Conservation (phyloP, 2,797 vertebrate genomes). For the Lagorchestes hirsutus region DNA sequence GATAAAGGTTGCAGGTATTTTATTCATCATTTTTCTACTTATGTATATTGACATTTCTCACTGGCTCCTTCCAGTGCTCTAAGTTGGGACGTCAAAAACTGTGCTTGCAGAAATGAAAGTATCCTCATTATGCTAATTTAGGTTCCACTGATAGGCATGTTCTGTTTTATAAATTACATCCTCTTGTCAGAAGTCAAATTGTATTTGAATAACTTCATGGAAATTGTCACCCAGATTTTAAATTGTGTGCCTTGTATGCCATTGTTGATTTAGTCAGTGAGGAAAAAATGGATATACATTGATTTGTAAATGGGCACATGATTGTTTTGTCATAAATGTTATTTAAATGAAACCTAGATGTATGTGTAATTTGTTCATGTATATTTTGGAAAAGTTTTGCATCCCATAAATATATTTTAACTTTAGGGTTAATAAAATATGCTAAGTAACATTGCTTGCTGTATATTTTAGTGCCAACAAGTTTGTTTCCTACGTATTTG, state of each 20-base stretch:
- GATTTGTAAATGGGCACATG: conserved; percentile 89
- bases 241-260: conserved; percentile 90
- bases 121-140: conserved; percentile 97
- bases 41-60: conserved; percentile 91
- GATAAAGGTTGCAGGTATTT: conserved; percentile 89
- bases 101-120: conserved; percentile 93
- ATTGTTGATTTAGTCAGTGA: conserved; percentile 93
- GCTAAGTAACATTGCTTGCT: conserved; percentile 91
- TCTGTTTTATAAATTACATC: conserved; percentile 96
- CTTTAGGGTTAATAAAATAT: conserved; percentile 94
- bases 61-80: conserved; percentile 87
- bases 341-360: conserved; percentile 92
- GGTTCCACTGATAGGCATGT: conserved; percentile 93
- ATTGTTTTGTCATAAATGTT: conserved; percentile 96
- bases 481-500: conserved; percentile 89
- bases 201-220: conserved; percentile 95
- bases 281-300: conserved; percentile 92
- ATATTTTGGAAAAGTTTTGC: conserved; percentile 88
- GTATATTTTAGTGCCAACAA: conserved; percentile 94
- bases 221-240: conserved; percentile 96
- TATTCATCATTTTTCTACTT: conserved; percentile 88
- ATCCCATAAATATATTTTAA: conserved; percentile 91
- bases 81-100: conserved; percentile 94
- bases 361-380: conserved; percentile 89
- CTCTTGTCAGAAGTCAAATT: conserved; percentile 98